Base-by-base conservation (phyloP, 2,888 invertebrate genomes). In the Folsomia candida region DNA sequence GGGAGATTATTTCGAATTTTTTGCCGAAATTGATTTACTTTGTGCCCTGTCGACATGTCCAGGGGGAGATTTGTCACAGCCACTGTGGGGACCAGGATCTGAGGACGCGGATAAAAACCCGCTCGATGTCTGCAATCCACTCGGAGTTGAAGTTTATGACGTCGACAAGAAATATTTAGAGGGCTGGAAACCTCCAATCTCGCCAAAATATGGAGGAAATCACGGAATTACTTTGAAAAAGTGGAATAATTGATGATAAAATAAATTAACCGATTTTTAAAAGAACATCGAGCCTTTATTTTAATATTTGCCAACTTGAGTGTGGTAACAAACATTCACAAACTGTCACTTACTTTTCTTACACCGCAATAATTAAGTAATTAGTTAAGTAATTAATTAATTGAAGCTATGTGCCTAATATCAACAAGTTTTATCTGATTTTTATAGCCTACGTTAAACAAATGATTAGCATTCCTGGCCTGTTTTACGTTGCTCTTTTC, bases 1-100 rank as follows among this genome's bases (percentile, higher is more conserved):
- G 73, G 85, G 85, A 9, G 86, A 86, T 71, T 85, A 82, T 69
- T 84, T 86, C 73, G 86, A 86, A 79, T 85, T 86, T 72, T 83
- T 86, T 62, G 86, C 86, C 20, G 86, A 86, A 67, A 86, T 86
- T 82, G 83, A 86, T 81, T 78, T 86, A 22, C 79, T 85, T 69
- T 84, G 85, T 18, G 85, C 83, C 24, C 77, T 85, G 2, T 83
- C 84, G 63, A 81, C 83, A 9, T 85, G 85, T 72, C 85, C 85
- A 1, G 85, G 85, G 54, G 82, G 81, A 24, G 78, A 78, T 60
- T 67, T 77, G 28, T 73, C 72, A 37, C 69, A 76, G 18, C 78
- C 78, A 1, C 67, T 78, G 1, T 78, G 78, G 78, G 78, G 77
- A 24, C 70, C 70, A n/a, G 59, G 68, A 11, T 67, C 72, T 9